Conservation (phyloP, 2,113 vertebrate genomes). For the Emydocephalus ijimae region DNA sequence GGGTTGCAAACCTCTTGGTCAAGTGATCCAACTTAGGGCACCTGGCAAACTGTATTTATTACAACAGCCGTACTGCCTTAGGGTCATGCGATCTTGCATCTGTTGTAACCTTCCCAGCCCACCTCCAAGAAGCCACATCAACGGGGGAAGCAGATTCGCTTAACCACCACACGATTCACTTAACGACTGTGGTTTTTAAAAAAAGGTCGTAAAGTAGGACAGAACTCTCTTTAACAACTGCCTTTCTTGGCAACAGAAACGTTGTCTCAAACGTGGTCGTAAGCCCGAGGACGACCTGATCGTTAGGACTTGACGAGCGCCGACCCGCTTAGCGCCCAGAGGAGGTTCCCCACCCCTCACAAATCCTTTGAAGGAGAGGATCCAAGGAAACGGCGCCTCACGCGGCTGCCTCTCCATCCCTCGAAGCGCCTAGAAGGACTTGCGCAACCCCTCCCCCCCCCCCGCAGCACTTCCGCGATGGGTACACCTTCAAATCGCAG, state of each 20-base stretch:
- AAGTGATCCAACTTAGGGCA: not conserved
- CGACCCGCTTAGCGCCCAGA: not conserved
- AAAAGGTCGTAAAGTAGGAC: not conserved
- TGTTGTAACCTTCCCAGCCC: not conserved
- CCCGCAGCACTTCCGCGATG: not conserved
- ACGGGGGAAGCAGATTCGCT: not conserved
- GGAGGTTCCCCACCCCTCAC: too few relatives aligned
- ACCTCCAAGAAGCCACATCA: not conserved
- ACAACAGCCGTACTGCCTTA: not conserved
- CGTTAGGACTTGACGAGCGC: not conserved
- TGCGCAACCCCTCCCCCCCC: not conserved
- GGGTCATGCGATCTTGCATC: not conserved
- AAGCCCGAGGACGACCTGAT: not conserved
- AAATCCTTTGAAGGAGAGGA: not conserved
- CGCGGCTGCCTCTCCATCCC: not conserved
- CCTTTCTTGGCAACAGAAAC: not conserved
- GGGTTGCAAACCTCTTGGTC: not conserved
- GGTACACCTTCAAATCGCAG: not conserved
- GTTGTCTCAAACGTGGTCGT: not conserved
- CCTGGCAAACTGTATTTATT: not conserved
- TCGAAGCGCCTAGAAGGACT: not conserved
- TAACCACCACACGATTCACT: not conserved
- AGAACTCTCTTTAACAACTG: not conserved
- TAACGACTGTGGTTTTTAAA: not conserved
- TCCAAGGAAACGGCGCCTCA: not conserved